phyloP scores from a whole-genome alignment of 2,113 vertebrate genomes.

The Loxodonta africana region DNA sequence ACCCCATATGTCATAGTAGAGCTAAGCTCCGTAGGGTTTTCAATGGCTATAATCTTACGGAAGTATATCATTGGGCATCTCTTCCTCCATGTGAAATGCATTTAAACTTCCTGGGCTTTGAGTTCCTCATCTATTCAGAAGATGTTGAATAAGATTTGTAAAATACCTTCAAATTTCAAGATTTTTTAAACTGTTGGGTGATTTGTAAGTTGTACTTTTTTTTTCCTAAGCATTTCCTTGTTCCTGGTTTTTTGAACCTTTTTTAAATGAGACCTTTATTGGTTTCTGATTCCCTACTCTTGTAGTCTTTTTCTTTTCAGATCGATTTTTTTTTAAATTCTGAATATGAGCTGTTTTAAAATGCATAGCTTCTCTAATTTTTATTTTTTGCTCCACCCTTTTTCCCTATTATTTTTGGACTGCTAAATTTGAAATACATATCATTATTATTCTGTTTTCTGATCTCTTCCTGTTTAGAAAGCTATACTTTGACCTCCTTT shows the following conservation, averaged over 20 bases:
- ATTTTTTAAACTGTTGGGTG: not conserved
- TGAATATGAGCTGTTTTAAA: not conserved
- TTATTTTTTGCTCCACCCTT: not conserved
- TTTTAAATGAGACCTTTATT: not conserved
- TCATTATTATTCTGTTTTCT: not conserved
- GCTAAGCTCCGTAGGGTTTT: not conserved
- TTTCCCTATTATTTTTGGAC: conserved; percentile 9
- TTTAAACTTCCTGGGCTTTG: not conserved
- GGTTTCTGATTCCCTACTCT: not conserved
- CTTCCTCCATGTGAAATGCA: not conserved
- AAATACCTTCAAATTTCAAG: not conserved
- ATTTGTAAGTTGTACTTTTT: not conserved
- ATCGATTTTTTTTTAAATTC: not conserved
- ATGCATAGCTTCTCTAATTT: not conserved
- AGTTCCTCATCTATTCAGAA: not conserved
- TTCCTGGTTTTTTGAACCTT: not conserved
- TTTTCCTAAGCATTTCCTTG: not conserved
- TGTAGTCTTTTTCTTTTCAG: conserved; percentile 22
- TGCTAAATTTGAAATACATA: not conserved
- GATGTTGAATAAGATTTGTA: not conserved
- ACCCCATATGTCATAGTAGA: not conserved
- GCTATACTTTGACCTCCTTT: not conserved
- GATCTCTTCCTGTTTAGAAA: not conserved
- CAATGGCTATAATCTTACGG: not conserved
- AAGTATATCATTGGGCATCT: not conserved